phyloP scores from a whole-genome alignment of 53 echinoderm and acorn worm genomes.

The Paracentrotus lividus region DNA sequence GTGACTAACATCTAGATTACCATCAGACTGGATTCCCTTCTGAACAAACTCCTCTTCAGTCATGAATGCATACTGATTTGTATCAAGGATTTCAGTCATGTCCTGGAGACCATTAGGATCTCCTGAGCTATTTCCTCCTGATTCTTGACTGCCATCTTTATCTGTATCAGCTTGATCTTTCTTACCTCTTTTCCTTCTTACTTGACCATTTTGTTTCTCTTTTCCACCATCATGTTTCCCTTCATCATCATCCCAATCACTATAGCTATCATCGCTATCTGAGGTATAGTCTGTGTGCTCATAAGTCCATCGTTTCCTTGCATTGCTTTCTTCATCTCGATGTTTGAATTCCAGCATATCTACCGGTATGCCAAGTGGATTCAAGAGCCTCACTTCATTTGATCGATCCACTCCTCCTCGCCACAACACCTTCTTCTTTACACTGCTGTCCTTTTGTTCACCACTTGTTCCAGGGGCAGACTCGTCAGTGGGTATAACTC shows the following conservation, averaged over 20 bases:
- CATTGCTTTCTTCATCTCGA: not conserved
- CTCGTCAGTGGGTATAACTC: not conserved
- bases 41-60: slow-evolving; percentile 13
- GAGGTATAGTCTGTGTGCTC: not conserved
- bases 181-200: not conserved
- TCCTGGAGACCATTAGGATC: slow-evolving; percentile 1
- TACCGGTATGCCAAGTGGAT: slow-evolving; percentile 43
- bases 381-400: slow-evolving; percentile 35
- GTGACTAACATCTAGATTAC: not conserved
- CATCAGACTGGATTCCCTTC: not conserved
- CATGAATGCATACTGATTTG: slow-evolving; percentile 8
- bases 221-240: not conserved
- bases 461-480: not conserved
- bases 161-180: not conserved
- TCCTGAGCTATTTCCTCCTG: not conserved
- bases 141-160: not conserved
- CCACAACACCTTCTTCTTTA: not conserved
- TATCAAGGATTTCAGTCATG: not conserved
- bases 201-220: not conserved
- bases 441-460: not conserved
- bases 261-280: not conserved
- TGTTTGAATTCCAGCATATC: slow-evolving; percentile 36
- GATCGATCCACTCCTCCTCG: not conserved
- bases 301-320: not conserved
- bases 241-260: slow-evolving; percentile 1